Evolutionary conservation across 2,113 vertebrate species (phyloP).

Genomic region (Poeciliopsis occidentalis): DNA sequence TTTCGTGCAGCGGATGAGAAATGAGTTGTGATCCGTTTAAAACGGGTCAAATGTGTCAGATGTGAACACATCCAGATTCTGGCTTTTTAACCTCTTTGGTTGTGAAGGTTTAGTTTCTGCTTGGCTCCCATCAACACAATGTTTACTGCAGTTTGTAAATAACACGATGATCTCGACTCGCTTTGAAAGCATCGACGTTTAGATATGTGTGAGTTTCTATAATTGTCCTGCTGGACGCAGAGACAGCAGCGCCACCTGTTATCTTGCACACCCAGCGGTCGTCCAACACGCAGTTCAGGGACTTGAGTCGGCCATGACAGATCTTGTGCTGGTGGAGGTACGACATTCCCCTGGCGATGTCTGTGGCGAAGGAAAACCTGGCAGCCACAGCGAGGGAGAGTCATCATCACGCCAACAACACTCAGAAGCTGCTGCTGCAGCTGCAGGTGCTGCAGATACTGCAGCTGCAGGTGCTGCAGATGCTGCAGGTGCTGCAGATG

Average conservation of each 20-base stretch:
- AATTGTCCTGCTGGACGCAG: too few relatives aligned
- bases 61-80: too few relatives aligned
- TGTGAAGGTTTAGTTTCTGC: too few relatives aligned
- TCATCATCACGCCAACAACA: neutral
- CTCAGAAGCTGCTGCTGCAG: neutral
- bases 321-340: constrained; percentile 86
- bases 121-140: neutral
- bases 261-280: constrained; percentile 90
- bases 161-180: neutral
- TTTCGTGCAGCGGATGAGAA: too few relatives aligned
- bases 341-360: constrained; percentile 84
- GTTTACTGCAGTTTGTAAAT: neutral
- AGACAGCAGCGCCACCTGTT: constrained; percentile 68
- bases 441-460: too few relatives aligned
- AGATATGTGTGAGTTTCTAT: neutral
- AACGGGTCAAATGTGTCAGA: too few relatives aligned
- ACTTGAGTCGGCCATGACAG: constrained; percentile 83
- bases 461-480: neutral
- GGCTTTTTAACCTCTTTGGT: too few relatives aligned
- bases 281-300: constrained; percentile 84
- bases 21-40: too few relatives aligned
- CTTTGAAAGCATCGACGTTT: neutral
- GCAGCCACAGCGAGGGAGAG: neutral
- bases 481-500: too few relatives aligned
- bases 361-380: constrained; percentile 88